Evolutionary conservation across 2,113 vertebrate genomes (phyloP).

Genomic region (Euleptes europaea): DNA sequence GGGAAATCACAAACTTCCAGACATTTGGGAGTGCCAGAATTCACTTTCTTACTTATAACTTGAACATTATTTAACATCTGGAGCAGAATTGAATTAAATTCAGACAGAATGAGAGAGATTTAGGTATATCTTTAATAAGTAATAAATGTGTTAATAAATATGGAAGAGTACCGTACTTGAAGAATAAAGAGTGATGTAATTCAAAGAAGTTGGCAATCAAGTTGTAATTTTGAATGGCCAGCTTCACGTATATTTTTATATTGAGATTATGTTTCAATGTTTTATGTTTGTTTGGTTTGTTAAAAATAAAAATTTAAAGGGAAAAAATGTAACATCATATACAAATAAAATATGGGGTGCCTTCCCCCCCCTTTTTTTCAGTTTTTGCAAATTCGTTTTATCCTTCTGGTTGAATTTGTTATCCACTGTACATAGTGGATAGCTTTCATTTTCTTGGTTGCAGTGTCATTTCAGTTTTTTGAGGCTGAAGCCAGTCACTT

Average conservation of each 20-base stretch:
- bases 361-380: background rate
- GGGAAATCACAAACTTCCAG: background rate
- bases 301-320: too few species aligned
- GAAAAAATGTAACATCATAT: background rate
- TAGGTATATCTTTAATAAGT: too few species aligned
- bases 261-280: too few species aligned
- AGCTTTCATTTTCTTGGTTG: background rate
- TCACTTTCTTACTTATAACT: background rate
- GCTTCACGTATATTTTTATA: too few species aligned
- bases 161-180: too few species aligned
- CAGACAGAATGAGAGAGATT: too few species aligned
- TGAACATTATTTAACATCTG: background rate
- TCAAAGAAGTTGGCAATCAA: too few species aligned
- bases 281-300: too few species aligned
- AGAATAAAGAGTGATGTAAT: too few species aligned
- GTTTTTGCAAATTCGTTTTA: background rate
- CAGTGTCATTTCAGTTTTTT: background rate
- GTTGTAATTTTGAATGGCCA: too few species aligned
- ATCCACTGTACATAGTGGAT: background rate
- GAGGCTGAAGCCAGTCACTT: background rate
- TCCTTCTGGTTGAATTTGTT: background rate
- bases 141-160: too few species aligned
- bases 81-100: too few species aligned
- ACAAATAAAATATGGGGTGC: background rate
- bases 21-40: background rate